Evolutionary conservation across 2,797 vertebrate species (phyloP), one percentile per base, ranked within the genome.

Genomic region (Oreonectes daqikongensis): DNA sequence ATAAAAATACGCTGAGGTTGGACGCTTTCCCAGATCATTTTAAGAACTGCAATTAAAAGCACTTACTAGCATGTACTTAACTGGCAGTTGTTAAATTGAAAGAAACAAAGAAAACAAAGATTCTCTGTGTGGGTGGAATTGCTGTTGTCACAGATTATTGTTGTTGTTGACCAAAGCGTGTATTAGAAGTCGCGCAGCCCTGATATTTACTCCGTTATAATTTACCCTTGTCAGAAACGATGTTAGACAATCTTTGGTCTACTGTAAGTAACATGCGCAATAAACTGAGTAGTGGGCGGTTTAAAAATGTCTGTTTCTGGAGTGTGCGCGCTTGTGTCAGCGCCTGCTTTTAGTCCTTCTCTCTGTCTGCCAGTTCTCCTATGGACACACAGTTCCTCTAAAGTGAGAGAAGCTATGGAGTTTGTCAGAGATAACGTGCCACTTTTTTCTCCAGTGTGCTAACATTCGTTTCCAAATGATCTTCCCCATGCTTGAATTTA

Each of bases 311-410:
- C 65, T 79, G 80, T 77, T 77, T 67, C 46, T 57, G 18, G 38
- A 48, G 35, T 35, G 30, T 69, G 44, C 65, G 77, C 59, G 50
- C 69, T 42, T 15, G 3, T 73, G 79, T 35, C 35, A 78, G 48
- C 74, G 81, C 83, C 80, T 80, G 71, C 84, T 84, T 88, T 86
- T 77, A 86, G 88, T 85, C 87, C 68, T 42, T 42, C 69, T 77
- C 77, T 82, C 79, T 72, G 60, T 69, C 61, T 40, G 68, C 46
- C 68, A 52, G 20, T 64, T 57, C 72, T 75, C 68, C 26, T 28
- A 61, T 32, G 14, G 46, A 57, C 78, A 61, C 50, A 18, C 20
- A 59, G 59, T 67, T 32, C 40, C 50, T 57, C 20, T 65, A n/a
- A 78, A 75, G 53, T 48, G 40, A 61, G 64, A 64, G 78, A 32